Evolutionary conservation across 2,113 vertebrate species (phyloP).

Genomic region (Hydrolagus affinis): DNA sequence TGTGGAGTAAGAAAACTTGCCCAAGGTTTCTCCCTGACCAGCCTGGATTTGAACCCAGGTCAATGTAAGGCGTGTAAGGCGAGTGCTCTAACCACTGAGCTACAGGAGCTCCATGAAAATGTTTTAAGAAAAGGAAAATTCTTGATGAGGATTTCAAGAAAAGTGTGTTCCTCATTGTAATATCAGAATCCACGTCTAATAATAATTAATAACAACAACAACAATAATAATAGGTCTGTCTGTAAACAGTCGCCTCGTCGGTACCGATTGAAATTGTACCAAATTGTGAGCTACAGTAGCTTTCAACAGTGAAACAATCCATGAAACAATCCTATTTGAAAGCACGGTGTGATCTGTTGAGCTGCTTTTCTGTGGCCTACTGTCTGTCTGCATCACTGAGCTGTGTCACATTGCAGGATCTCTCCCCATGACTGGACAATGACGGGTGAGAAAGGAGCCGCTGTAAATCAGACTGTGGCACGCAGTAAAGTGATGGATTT

Average conservation of each 20-base stretch:
- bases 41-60: no score
- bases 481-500: neutral
- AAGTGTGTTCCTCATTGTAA: neutral
- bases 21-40: no score
- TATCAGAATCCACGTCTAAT: neutral
- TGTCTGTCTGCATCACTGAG: conserved; percentile 5
- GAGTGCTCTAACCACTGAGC: no score
- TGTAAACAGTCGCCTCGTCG: neutral
- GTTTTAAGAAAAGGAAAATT: no score
- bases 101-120: no score
- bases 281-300: neutral
- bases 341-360: neutral
- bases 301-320: neutral
- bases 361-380: neutral
- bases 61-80: no score
- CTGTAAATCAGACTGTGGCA: neutral
- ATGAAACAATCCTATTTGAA: neutral
- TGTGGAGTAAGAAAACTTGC: no score
- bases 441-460: neutral
- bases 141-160: no score
- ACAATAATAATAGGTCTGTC: no score
- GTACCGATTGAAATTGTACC: neutral
- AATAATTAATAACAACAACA: no score
- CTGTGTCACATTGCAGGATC: neutral
- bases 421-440: neutral